Evolutionary conservation across 2,888 invertebrate species (phyloP).

Genomic region (Trissoscelio sp.): DNA sequence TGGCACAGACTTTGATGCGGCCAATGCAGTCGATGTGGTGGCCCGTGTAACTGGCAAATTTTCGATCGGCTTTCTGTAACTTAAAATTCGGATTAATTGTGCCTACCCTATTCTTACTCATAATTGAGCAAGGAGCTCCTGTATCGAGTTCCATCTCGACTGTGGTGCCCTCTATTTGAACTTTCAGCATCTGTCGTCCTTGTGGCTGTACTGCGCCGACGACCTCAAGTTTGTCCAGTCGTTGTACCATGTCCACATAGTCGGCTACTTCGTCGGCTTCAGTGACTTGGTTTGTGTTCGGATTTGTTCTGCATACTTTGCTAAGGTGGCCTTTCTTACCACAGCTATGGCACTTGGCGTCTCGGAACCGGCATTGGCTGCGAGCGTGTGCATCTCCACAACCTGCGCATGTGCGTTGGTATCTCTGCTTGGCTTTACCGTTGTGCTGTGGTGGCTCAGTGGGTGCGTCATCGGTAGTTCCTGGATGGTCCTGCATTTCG

Average conservation of each 20-base stretch:
- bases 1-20: slow-evolving; percentile 6
- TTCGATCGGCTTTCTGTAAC: no score
- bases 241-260: neutral
- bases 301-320: slow-evolving; percentile 19
- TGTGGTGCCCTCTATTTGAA: neutral
- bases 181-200: neutral
- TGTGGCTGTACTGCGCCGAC: neutral
- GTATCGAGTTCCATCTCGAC: no score
- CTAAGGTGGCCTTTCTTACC: slow-evolving; percentile 31
- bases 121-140: no score
- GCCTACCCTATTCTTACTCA: neutral
- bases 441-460: no score
- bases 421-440: neutral
- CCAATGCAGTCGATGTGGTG: slow-evolving; percentile 34
- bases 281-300: neutral
- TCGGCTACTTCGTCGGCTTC: neutral
- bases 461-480: no score
- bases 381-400: slow-evolving; percentile 19
- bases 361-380: neutral
- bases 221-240: neutral
- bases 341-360: slow-evolving; percentile 7
- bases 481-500: no score
- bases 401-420: neutral
- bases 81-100: neutral
- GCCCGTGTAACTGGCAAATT: no score